A percentile compares a stretch with the other conserved stretches of the same genome.
Conservation (phyloP, 2,113 vertebrate species). For the Chascanopsetta lugubris region DNA sequence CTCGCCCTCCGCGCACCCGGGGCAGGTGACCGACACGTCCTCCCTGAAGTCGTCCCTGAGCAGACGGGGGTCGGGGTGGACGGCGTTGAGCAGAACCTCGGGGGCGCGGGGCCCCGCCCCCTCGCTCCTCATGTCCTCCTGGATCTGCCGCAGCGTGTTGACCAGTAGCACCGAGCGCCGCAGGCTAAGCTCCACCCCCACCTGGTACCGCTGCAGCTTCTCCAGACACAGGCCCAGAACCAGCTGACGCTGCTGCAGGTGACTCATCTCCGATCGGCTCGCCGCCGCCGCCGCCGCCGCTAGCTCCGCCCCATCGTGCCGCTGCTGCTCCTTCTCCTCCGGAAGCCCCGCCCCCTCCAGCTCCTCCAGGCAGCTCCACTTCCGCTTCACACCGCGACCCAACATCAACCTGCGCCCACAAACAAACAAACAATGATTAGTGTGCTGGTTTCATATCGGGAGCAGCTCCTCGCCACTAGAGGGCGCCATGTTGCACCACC, state of each 20-base stretch:
- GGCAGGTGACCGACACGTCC: constrained; percentile 74
- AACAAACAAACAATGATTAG: no score
- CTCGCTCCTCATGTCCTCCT: constrained; percentile 81
- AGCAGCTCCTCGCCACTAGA: no score
- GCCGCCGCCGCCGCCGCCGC: constrained; percentile 7
- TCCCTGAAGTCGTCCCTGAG: constrained; percentile 73
- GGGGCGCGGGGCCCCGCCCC: constrained; percentile 59
- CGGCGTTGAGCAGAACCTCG: not conserved
- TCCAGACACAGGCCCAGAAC: constrained; percentile 88
- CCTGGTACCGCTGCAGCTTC: constrained; percentile 86
- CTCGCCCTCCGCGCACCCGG: constrained; percentile 73
- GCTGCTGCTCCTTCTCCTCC: constrained; percentile 68
- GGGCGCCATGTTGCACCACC: no score
- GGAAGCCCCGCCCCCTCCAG: constrained; percentile 79
- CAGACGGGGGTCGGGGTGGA: constrained; percentile 57
- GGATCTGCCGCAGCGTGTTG: constrained; percentile 88
- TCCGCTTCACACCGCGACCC: constrained; percentile 89
- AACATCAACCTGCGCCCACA: constrained; percentile 86
- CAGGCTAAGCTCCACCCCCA: constrained; percentile 85
- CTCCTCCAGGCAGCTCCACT: constrained; percentile 86
- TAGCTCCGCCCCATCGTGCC: not conserved
- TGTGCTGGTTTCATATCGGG: no score
- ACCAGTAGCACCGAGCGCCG: constrained; percentile 88
- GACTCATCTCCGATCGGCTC: constrained; percentile 65
- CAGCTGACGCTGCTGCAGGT: constrained; percentile 85